These are phyloP conservation scores for Clanis bilineata DNA, from an alignment of 2,888 invertebrate species.

Conservation along the genomic window DNA sequence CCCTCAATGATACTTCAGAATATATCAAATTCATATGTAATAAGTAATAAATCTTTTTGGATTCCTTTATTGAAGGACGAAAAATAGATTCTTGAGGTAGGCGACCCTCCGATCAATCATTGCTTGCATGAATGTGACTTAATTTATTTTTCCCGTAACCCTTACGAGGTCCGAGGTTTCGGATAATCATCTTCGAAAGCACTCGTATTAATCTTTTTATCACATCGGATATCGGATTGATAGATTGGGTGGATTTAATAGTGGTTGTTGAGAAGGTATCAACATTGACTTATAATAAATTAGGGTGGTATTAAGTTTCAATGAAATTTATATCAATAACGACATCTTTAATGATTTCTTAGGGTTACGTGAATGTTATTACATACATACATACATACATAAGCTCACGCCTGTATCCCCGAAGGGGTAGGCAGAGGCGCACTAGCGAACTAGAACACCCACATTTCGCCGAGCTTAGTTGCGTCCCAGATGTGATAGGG, in stretches of 20 bases:
- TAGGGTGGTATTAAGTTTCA: background rate
- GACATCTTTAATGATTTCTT: no score
- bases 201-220: constrained; percentile 24
- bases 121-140: constrained; percentile 36
- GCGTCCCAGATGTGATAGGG: no score
- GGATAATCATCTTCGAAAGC: constrained; percentile 27
- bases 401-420: no score
- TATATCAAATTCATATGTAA: constrained; percentile 15
- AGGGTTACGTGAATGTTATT: no score
- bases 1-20: background rate
- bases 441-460: no score
- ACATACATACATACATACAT: no score
- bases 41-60: constrained; percentile 29
- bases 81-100: constrained; percentile 37
- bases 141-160: constrained; percentile 35
- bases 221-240: constrained; percentile 5
- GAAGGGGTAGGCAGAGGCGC: no score
- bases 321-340: no score
- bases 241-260: constrained; percentile 3
- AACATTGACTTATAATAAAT: background rate
- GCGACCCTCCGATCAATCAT: constrained; percentile 43
- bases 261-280: background rate
- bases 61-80: constrained; percentile 32
- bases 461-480: no score
- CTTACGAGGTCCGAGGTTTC: constrained; percentile 15